phyloP scores from a whole-genome alignment of 2,113 vertebrate genomes.

The Bubo scandiacus region DNA sequence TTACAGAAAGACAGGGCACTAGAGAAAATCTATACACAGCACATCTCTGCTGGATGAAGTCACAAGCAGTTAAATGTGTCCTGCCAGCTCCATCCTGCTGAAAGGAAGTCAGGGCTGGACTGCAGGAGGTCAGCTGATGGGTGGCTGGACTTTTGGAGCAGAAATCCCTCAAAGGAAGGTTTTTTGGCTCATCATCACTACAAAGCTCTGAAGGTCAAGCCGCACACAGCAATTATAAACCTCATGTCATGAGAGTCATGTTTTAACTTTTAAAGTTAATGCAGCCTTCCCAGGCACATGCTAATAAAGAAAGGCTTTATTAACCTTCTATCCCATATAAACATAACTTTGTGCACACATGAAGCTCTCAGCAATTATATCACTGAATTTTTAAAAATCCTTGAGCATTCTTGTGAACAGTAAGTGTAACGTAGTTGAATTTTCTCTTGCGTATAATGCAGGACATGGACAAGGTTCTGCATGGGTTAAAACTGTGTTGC shows the following conservation, averaged over 20 bases:
- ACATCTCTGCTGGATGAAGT: slow-evolving; percentile 6
- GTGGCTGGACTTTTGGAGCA: background rate
- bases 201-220: background rate
- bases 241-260: background rate
- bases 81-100: background rate
- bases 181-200: background rate
- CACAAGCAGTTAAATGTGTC: background rate
- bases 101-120: background rate
- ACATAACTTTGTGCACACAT: background rate
- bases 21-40: background rate
- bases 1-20: background rate
- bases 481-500: background rate
- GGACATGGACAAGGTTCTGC: background rate
- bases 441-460: background rate
- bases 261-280: background rate
- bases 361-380: background rate
- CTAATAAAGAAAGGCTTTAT: background rate
- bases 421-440: fast-evolving
- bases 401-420: background rate
- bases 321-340: background rate
- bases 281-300: background rate
- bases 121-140: background rate
- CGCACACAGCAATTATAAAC: background rate
- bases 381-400: background rate
- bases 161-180: background rate